Base-by-base conservation (phyloP, 2,888 invertebrate genomes). In the Ophonus ardosiacus region DNA sequence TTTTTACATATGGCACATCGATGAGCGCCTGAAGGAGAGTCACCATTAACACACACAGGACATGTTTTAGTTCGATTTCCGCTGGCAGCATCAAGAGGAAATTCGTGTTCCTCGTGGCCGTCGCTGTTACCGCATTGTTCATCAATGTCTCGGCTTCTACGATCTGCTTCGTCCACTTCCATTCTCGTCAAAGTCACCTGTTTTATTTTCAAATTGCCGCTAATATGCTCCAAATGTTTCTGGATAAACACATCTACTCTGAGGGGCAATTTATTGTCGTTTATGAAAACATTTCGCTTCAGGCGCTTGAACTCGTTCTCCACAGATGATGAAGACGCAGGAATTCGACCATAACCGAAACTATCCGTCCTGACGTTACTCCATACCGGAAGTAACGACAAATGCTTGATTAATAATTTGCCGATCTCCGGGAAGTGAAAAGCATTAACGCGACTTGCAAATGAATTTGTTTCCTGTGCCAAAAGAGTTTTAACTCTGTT, bases 181-280 rank as follows among this genome's bases (percentile, higher is more conserved):
- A 43, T 74, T 40, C 43, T 40, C 8, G 15, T 7, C 2, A 43
- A 43, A 43, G 8, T 71, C 15, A 15, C 71, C 10, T 71, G 71
- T 43, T 71, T 71, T 40, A 71, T 71, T 71, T 8, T 71, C n/a
- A 71, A 71, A 43, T 71, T 71, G 38, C 71, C 71, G 71, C 40
- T 71, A 5, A 71, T 71, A 71, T 71, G 40, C n/a, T 71, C 71
- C 40, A 71, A 71, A 71, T 71, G 71, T 71, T 71, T 71, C n/a
- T 71, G 43, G 18, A 71, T 40, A 71, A 71, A 71, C 8, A 71
- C 71, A 71, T 71, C 71, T 7, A 43, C 71, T 71, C 71, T 71
- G 40, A 71, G 71, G 8, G 71, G 71, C 40, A 71, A 71, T 71
- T 71, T 71, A 18, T 71, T 71, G 8, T 71, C 40, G 17, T 71